phyloP scores from a whole-genome alignment of 2,888 invertebrate species.

The Rhimphoctona megacephalus region DNA sequence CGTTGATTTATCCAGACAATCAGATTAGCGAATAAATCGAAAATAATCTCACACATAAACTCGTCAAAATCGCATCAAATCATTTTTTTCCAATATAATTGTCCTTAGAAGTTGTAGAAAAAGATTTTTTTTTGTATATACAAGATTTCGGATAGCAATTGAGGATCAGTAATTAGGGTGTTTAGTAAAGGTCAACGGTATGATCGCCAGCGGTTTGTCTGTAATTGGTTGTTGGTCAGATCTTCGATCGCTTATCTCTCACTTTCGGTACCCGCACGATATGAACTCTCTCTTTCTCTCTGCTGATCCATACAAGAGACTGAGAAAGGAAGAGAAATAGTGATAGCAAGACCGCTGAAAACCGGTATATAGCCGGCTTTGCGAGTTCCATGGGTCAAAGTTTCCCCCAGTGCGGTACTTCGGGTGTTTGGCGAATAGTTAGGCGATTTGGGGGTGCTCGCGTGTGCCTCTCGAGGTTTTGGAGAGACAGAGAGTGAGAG shows the following conservation, averaged over 20 bases:
- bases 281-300: slow-evolving; percentile 23
- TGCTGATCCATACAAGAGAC: slow-evolving; percentile 33
- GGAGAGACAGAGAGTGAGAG: slow-evolving; percentile 57
- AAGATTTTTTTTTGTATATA: not conserved
- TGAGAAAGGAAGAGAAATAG: slow-evolving; percentile 45
- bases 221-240: slow-evolving; percentile 81
- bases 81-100: not conserved
- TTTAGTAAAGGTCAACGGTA: slow-evolving; percentile 59
- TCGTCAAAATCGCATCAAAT: not conserved
- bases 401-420: slow-evolving; percentile 77
- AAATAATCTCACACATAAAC: not conserved
- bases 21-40: not conserved
- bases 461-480: slow-evolving; percentile 71
- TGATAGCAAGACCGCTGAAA: slow-evolving; percentile 43
- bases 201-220: slow-evolving; percentile 70
- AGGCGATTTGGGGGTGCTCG: slow-evolving; percentile 77
- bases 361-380: slow-evolving; percentile 55
- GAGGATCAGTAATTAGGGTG: slow-evolving; percentile 31
- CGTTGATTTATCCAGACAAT: not conserved
- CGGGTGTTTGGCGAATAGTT: slow-evolving; percentile 80
- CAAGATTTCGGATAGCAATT: not conserved
- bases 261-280: slow-evolving; percentile 29
- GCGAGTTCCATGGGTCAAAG: slow-evolving; percentile 70
- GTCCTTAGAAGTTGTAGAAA: not conserved
- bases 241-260: slow-evolving; percentile 78